A percentile compares a stretch with the other conserved stretches of the same genome.
phyloP scores from a whole-genome alignment of 2,888 invertebrate genomes.

The Quadroppia sp. region DNA sequence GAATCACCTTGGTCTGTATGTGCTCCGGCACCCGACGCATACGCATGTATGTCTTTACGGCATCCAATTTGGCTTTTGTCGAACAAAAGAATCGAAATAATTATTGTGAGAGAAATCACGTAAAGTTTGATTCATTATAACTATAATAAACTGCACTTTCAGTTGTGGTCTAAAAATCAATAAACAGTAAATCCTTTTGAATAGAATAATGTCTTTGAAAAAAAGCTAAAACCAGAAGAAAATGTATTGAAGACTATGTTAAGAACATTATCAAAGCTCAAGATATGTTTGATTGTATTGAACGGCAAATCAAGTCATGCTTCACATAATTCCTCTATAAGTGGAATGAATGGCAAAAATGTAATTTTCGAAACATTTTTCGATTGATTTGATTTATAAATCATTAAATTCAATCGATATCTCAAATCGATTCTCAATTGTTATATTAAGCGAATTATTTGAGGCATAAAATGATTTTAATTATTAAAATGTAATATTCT shows the following conservation, averaged over 20 bases:
- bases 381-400: no score
- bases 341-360: background rate
- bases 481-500: no score
- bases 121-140: background rate
- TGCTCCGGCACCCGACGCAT: slow-evolving; percentile 91
- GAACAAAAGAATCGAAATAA: background rate
- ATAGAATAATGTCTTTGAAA: background rate
- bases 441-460: no score
- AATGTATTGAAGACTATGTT: background rate
- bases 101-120: background rate
- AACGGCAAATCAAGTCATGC: slow-evolving; percentile 1
- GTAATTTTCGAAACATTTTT: no score
- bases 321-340: background rate
- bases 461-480: no score
- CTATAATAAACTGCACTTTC: background rate
- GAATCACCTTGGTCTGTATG: slow-evolving; percentile 94
- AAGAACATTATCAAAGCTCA: no score
- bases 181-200: background rate
- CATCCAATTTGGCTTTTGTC: slow-evolving; percentile 84
- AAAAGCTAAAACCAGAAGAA: background rate
- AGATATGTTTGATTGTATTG: background rate
- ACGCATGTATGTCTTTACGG: slow-evolving; percentile 97
- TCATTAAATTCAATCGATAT: no score
- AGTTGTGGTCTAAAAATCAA: background rate
- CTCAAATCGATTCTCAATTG: no score